phyloP scores from a whole-genome alignment of 2,797 vertebrate species.

The Neopelma chrysocephalum region DNA sequence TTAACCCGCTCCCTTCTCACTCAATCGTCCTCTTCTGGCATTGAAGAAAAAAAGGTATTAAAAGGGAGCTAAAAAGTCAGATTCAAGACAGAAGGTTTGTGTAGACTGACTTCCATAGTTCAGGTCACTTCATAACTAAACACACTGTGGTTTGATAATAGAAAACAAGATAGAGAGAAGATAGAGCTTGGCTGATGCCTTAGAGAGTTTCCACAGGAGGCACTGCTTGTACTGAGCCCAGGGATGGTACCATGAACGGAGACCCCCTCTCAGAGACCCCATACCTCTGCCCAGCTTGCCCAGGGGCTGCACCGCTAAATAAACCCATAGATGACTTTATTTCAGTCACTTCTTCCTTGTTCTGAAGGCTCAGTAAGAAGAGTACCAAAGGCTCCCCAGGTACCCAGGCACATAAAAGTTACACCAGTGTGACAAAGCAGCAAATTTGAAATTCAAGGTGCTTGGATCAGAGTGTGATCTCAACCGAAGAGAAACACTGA shows the following conservation, averaged over 20 bases:
- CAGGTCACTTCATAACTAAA: not conserved
- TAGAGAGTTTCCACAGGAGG: not conserved
- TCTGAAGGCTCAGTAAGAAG: not conserved
- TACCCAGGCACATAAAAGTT: not conserved
- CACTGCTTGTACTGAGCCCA: rapidly evolving
- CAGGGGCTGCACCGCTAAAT: not conserved
- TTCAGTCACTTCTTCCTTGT: rapidly evolving
- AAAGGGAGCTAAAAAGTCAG: rapidly evolving
- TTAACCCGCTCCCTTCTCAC: not conserved
- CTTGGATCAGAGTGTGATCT: not conserved
- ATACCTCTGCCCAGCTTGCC: not conserved
- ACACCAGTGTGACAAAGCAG: rapidly evolving
- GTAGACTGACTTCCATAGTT: rapidly evolving
- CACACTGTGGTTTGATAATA: not conserved
- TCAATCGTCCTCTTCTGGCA: not conserved
- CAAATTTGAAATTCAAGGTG: not conserved
- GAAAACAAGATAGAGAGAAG: not conserved
- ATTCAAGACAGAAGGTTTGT: not conserved
- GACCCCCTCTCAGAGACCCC: not conserved
- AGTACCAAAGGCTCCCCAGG: not conserved
- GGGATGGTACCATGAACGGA: rapidly evolving
- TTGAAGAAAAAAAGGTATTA: not conserved
- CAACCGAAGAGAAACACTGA: not conserved
- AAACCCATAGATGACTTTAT: rapidly evolving
- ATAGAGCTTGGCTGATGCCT: not conserved